These are phyloP conservation scores for Brachypodius melanocephalos DNA, from an alignment of 2,113 vertebrate genomes.

Conservation along the genomic window DNA sequence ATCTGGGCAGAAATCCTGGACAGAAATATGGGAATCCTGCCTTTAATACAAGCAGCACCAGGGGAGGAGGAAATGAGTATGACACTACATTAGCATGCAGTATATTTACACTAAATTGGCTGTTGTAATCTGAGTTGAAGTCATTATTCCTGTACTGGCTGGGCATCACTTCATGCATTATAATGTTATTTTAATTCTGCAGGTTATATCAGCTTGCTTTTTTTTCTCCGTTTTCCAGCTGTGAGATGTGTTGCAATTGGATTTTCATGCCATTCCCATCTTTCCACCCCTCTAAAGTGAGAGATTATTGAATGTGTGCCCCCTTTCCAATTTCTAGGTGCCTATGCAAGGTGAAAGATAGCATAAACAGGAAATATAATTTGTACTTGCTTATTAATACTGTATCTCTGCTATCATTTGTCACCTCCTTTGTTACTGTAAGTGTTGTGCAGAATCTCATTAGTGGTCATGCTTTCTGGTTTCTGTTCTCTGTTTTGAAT, in stretches of 20 bases:
- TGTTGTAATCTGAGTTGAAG: neutral
- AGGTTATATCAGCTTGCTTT: neutral
- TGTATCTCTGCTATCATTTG: slow-evolving; percentile 38
- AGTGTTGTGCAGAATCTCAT: slow-evolving; percentile 49
- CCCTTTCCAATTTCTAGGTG: neutral
- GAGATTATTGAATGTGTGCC: neutral
- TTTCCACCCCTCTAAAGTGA: neutral
- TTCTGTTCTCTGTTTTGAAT: slow-evolving; percentile 55
- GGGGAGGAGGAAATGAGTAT: neutral
- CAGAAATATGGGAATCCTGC: neutral
- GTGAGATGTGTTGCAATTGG: neutral
- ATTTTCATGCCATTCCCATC: neutral
- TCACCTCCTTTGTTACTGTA: slow-evolving; percentile 53
- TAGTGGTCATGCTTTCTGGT: slow-evolving; percentile 64
- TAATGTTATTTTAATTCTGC: neutral
- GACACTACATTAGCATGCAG: neutral
- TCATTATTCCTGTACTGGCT: neutral
- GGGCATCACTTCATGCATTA: neutral
- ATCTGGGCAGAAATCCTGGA: slow-evolving; percentile 1
- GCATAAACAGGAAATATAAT: slow-evolving; percentile 25
- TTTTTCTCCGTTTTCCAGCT: neutral
- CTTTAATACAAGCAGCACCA: neutral
- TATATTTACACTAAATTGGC: slow-evolving; percentile 1
- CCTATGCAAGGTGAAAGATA: neutral
- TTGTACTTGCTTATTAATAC: slow-evolving; percentile 39